A percentile compares a stretch with the other conserved stretches of the same genome.
Conservation (phyloP, 2,113 vertebrate species). For the Ancistrus triradiatus region DNA sequence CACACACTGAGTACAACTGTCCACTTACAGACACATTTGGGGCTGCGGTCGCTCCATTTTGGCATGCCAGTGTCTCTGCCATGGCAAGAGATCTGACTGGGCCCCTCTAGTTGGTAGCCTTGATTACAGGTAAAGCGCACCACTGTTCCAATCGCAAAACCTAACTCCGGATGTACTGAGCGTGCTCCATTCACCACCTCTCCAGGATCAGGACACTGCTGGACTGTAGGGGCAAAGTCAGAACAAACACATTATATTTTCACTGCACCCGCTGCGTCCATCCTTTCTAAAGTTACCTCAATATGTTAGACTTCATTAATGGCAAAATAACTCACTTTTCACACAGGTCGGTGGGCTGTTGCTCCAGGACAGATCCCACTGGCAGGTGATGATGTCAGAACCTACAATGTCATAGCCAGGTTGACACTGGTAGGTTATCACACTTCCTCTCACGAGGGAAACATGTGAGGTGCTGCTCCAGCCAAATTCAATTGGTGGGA, state of each 20-base stretch:
- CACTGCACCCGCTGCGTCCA: too few relatives aligned
- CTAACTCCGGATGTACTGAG: constrained; percentile 74
- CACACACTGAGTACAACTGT: background rate
- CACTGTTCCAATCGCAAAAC: constrained; percentile 81
- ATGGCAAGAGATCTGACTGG: constrained; percentile 81
- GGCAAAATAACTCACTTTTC: constrained; percentile 71
- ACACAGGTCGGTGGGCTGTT: constrained; percentile 83
- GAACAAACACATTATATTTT: background rate
- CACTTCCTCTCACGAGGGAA: constrained; percentile 82
- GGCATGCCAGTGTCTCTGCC: constrained; percentile 83
- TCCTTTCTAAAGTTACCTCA: too few relatives aligned
- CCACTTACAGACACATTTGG: constrained; percentile 88
- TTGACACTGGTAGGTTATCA: constrained; percentile 88
- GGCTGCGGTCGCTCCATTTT: constrained; percentile 88
- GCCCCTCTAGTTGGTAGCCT: constrained; percentile 84
- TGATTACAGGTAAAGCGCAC: constrained; percentile 87
- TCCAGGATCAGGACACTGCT: constrained; percentile 84
- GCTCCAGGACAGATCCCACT: constrained; percentile 92
- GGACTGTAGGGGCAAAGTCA: constrained; percentile 63
- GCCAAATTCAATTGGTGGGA: constrained; percentile 81
- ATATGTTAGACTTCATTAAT: background rate
- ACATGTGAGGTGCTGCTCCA: constrained; percentile 86
- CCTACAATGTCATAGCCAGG: constrained; percentile 88
- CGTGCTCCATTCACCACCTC: constrained; percentile 85
- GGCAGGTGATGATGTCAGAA: constrained; percentile 89